phyloP scores from a whole-genome alignment of 2,797 vertebrate species.

The Schizopygopsis malacanthus region DNA sequence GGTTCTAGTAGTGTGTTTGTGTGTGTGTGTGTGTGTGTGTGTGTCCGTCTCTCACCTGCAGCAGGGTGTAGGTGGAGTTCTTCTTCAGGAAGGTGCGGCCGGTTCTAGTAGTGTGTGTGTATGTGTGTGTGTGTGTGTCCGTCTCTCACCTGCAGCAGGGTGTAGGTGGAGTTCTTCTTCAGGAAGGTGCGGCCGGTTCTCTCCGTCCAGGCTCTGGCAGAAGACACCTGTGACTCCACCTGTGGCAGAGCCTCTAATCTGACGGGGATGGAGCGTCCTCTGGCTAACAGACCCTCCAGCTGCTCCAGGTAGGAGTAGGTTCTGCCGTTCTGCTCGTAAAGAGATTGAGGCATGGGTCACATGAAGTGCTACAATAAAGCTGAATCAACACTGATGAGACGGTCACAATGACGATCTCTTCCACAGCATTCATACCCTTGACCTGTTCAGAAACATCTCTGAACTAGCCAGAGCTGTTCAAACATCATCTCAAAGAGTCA shows the following conservation, averaged over 20 bases:
- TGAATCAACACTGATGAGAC: background rate
- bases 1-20: too few relatives aligned
- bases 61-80: too few relatives aligned
- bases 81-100: too few relatives aligned
- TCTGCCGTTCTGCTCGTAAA: conserved; percentile 82
- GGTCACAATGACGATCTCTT: too few relatives aligned
- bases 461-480: too few relatives aligned
- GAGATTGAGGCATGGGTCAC: background rate
- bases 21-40: too few relatives aligned
- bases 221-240: conserved; percentile 94
- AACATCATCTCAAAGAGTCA: background rate
- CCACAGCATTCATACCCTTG: too few relatives aligned
- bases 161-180: conserved; percentile 98
- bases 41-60: too few relatives aligned
- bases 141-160: conserved; percentile 86
- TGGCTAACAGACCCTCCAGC: conserved; percentile 89
- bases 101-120: too few relatives aligned
- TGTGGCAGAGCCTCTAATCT: conserved; percentile 91
- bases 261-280: conserved; percentile 93
- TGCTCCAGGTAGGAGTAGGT: conserved; percentile 95
- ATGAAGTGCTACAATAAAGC: background rate
- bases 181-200: conserved; percentile 94
- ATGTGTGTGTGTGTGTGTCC: too few relatives aligned
- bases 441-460: too few relatives aligned
- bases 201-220: conserved; percentile 95